phyloP scores from a whole-genome alignment of 2,888 invertebrate species.

The Sturmia bella region DNA sequence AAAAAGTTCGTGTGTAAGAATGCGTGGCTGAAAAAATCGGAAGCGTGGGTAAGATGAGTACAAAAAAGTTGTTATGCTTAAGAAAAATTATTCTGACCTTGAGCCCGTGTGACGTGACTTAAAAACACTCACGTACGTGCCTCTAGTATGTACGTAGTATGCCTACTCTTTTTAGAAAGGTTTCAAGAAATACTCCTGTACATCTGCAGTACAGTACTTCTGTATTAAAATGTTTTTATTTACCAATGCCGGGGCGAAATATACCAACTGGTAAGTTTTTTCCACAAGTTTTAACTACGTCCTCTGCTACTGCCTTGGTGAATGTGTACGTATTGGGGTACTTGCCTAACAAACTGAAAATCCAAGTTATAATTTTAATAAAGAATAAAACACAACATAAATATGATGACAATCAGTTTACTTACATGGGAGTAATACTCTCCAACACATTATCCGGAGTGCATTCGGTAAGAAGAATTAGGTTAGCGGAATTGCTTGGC shows the following conservation, averaged over 20 bases:
- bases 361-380: no score
- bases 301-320: conserved; percentile 94
- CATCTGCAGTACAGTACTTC: neutral
- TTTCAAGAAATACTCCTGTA: neutral
- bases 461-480: conserved; percentile 83
- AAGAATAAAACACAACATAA: neutral
- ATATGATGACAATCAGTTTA: conserved; percentile 30
- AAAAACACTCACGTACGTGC: no score
- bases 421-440: conserved; percentile 83
- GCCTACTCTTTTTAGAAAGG: no score
- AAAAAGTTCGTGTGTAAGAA: no score
- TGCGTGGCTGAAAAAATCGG: no score
- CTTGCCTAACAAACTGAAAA: conserved; percentile 84
- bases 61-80: no score
- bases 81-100: no score
- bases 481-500: conserved; percentile 83
- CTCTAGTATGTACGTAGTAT: no score
- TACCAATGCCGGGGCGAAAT: conserved; percentile 92
- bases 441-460: conserved; percentile 83
- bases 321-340: conserved; percentile 96
- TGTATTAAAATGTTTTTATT: conserved; percentile 56
- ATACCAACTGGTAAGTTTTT: conserved; percentile 90
- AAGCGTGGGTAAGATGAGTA: no score
- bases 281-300: conserved; percentile 86
- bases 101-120: no score